Conservation (phyloP, 2,113 vertebrate genomes). For the Lycaon pictus region DNA sequence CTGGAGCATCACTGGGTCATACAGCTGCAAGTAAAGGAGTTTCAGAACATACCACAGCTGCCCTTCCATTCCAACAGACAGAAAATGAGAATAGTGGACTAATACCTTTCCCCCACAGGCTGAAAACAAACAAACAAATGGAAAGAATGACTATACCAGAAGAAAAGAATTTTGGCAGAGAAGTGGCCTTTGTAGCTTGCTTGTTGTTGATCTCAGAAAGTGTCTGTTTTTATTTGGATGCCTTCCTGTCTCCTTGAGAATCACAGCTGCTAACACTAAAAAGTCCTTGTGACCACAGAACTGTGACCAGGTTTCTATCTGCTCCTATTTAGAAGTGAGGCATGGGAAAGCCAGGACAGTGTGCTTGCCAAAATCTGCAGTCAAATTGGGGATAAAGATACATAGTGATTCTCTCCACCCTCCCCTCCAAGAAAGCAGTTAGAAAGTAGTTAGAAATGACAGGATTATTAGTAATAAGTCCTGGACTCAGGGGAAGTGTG, state of each 20-base stretch:
- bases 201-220: conserved; percentile 49
- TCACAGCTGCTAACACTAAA: conserved; percentile 35
- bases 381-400: conserved; percentile 39
- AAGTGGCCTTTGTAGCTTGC: conserved; percentile 46
- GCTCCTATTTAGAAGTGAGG: conserved; percentile 1
- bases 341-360: conserved; percentile 53
- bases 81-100: conserved; percentile 54
- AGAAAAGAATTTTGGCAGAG: conserved; percentile 17
- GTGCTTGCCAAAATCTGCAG: conserved; percentile 71
- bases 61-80: conserved; percentile 62
- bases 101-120: background rate
- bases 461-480: background rate
- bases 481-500: background rate
- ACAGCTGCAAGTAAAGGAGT: conserved; percentile 51
- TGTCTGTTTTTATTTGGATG: background rate
- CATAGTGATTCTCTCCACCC: conserved; percentile 41
- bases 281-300: conserved; percentile 50
- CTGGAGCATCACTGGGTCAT: conserved; percentile 2
- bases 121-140: background rate
- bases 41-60: background rate
- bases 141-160: conserved; percentile 14
- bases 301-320: conserved; percentile 40
- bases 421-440: conserved; percentile 47
- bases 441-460: background rate
- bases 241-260: conserved; percentile 44